A percentile compares a stretch with the other conserved stretches of the same genome.
phyloP scores from a whole-genome alignment of 35 echinoderm and acorn worm genomes.

The Acanthaster planci region DNA sequence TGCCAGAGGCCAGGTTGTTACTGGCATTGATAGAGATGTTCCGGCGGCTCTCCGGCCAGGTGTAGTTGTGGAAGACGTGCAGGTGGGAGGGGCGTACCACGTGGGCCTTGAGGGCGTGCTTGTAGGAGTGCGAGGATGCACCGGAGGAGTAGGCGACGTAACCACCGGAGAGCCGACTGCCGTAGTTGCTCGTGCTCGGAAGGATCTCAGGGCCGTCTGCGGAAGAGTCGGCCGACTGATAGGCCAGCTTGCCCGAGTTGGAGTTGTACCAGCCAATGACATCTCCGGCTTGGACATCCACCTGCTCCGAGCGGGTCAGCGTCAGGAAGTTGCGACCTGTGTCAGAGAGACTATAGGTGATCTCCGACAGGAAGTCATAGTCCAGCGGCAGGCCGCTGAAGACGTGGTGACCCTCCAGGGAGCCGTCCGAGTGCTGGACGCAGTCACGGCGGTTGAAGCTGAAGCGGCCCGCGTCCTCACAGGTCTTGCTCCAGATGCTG shows the following conservation, averaged over 20 bases:
- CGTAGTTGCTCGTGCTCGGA: conserved; percentile 48
- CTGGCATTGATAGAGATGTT: conserved; percentile 63
- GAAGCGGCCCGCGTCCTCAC: conserved; percentile 56
- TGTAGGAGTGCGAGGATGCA: conserved; percentile 50
- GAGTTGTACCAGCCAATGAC: conserved; percentile 90
- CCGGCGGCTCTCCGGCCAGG: conserved; percentile 45
- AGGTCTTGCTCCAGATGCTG: conserved; percentile 64
- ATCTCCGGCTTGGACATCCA: conserved; percentile 70
- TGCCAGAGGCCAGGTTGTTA: conserved; percentile 25
- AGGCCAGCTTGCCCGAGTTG: conserved; percentile 75
- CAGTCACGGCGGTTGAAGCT: conserved; percentile 76
- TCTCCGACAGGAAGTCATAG: conserved; percentile 68
- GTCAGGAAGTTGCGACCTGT: conserved; percentile 65
- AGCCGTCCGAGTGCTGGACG: conserved; percentile 57
- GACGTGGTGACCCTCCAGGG: conserved; percentile 39
- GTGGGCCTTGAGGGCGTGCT: conserved; percentile 75
- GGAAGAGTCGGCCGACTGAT: conserved; percentile 50
- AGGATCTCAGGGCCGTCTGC: conserved; percentile 68
- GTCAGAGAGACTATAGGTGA: conserved; percentile 34
- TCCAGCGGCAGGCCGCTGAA: conserved; percentile 61
- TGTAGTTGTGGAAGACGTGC: conserved; percentile 90
- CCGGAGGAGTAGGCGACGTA: conserved; percentile 60
- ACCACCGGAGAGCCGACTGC: conserved; percentile 48
- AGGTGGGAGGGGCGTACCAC: conserved; percentile 75
- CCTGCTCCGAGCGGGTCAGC: conserved; percentile 33